These are phyloP conservation scores for Carduelis carduelis DNA, from an alignment of 2,797 vertebrate genomes.

Conservation along the genomic window DNA sequence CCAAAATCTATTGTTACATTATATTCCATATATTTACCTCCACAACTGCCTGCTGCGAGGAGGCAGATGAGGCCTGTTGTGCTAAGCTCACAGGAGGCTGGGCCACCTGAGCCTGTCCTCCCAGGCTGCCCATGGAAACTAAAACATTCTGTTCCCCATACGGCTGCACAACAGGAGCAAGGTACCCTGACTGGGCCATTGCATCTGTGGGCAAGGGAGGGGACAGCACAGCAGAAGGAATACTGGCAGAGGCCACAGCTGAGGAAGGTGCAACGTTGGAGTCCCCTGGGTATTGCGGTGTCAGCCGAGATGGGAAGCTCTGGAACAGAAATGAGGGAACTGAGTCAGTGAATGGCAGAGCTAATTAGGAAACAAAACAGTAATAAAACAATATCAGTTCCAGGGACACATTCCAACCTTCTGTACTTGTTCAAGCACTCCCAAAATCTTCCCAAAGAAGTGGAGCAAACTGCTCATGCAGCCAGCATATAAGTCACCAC, in stretches of 20 bases:
- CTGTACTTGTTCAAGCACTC: background rate
- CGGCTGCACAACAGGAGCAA: constrained; percentile 70
- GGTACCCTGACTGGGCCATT: constrained; percentile 72
- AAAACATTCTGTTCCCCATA: constrained; percentile 74
- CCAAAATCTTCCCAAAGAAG: constrained; percentile 10
- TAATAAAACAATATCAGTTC: background rate
- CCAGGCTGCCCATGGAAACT: constrained; percentile 69
- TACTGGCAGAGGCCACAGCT: constrained; percentile 74
- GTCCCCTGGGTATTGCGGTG: constrained; percentile 74
- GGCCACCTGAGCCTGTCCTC: constrained; percentile 75
- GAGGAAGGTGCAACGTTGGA: constrained; percentile 68
- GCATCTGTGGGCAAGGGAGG: constrained; percentile 75
- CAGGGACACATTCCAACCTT: background rate
- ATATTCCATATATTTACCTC: constrained; percentile 71
- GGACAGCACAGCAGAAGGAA: constrained; percentile 76
- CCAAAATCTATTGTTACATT: background rate
- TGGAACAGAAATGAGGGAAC: constrained; percentile 62
- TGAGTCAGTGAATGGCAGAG: constrained; percentile 32
- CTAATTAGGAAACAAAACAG: constrained; percentile 19
- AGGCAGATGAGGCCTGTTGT: constrained; percentile 67
- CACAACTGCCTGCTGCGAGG: constrained; percentile 71
- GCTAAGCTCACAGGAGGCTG: constrained; percentile 73
- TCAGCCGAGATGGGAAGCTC: constrained; percentile 73
- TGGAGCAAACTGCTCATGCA: background rate
- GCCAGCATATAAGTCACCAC: background rate